phyloP scores from a whole-genome alignment of 2,797 vertebrate species.

The Psittacula derbiana region DNA sequence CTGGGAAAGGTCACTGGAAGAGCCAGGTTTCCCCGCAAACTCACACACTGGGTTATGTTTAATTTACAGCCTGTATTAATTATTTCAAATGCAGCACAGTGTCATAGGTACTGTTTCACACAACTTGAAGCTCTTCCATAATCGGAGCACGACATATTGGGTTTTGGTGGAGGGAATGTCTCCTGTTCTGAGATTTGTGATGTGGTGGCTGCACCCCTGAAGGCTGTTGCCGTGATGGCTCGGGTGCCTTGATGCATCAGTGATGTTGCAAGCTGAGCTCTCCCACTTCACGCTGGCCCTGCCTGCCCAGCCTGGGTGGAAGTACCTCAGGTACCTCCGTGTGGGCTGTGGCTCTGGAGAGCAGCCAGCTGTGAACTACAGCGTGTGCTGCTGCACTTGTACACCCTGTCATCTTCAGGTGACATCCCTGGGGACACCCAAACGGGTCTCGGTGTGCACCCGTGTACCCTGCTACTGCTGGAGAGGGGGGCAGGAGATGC shows the following conservation, averaged over 20 bases:
- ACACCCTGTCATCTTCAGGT: rapidly evolving
- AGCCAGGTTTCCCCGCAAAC: neutral
- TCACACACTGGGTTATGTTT: neutral
- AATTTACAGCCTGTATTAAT: neutral
- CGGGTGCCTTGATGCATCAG: rapidly evolving
- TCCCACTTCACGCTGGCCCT: neutral
- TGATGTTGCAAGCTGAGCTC: neutral
- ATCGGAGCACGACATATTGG: rapidly evolving
- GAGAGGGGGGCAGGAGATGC: neutral
- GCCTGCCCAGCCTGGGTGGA: neutral
- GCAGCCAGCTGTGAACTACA: neutral
- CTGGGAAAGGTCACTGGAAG: neutral
- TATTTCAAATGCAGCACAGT: neutral
- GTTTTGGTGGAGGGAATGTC: neutral
- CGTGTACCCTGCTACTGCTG: neutral
- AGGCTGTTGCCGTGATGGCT: neutral
- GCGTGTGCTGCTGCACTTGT: rapidly evolving
- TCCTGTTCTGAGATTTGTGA: neutral
- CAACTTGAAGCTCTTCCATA: neutral
- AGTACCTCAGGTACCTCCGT: rapidly evolving
- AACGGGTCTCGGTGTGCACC: rapidly evolving
- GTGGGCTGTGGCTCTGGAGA: neutral
- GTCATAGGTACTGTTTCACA: rapidly evolving
- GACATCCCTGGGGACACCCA: rapidly evolving
- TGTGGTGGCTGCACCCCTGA: neutral